Conservation (phyloP, 1,140 invertebrate genomes). For the Drosophila leontia region DNA sequence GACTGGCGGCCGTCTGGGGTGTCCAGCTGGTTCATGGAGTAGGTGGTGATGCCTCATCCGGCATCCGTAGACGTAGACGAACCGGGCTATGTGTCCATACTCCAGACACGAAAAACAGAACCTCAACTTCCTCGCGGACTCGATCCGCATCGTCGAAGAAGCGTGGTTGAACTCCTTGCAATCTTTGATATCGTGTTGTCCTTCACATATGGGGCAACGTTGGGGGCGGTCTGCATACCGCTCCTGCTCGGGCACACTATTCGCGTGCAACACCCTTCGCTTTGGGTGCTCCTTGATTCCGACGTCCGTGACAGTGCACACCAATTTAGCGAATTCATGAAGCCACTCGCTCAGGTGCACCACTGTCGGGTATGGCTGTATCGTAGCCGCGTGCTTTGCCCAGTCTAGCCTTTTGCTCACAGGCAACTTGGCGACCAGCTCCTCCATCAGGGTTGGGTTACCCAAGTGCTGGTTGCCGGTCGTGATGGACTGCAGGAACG, state of each 20-base stretch:
- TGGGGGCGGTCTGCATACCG: not conserved
- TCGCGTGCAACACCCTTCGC: too few relatives aligned
- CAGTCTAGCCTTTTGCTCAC: too few relatives aligned
- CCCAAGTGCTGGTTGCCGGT: not conserved
- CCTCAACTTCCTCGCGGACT: not conserved
- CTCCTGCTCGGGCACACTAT: too few relatives aligned
- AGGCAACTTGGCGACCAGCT: not conserved
- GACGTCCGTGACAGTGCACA: too few relatives aligned
- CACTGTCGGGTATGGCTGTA: not conserved
- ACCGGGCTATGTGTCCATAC: not conserved
- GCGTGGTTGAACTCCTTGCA: conserved; percentile 7
- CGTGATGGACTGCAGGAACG: not conserved
- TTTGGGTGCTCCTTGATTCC: too few relatives aligned
- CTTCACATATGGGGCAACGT: conserved; percentile 6
- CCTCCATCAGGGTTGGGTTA: not conserved
- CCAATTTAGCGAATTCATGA: too few relatives aligned
- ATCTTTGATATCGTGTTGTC: not conserved
- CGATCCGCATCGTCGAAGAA: not conserved
- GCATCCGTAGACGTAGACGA: not conserved
- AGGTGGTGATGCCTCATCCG: too few relatives aligned
- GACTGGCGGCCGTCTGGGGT: too few relatives aligned
- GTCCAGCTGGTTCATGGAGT: too few relatives aligned
- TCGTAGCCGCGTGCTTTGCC: not conserved
- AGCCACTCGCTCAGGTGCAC: too few relatives aligned
- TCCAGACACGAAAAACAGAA: conserved; percentile 1